These are phyloP conservation scores for Leptodactylus fallax DNA, from an alignment of 2,797 vertebrate genomes.

Conservation along the genomic window DNA sequence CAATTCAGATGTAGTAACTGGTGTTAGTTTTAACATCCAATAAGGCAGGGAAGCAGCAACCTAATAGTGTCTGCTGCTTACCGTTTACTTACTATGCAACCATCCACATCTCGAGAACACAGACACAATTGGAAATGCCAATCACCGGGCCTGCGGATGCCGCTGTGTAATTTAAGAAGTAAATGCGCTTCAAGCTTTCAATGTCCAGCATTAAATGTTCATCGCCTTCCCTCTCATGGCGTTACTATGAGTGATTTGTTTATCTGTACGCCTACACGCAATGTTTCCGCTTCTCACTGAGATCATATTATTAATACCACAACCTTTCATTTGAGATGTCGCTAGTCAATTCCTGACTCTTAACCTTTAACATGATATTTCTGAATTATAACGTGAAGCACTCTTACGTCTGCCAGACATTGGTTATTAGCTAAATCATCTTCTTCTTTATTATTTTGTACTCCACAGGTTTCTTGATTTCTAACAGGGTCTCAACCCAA, in stretches of 20 bases:
- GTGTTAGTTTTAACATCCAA: no score
- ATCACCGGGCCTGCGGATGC: background rate
- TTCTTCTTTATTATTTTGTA: background rate
- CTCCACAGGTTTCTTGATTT: background rate
- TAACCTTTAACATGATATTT: slow-evolving; percentile 13
- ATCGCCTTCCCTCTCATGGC: background rate
- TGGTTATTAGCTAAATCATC: background rate
- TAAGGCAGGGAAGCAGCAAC: no score
- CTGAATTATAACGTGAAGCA: background rate
- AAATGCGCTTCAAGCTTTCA: background rate
- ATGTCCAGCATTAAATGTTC: background rate
- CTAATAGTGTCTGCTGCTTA: no score
- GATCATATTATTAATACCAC: slow-evolving; percentile 3
- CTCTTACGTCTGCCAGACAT: background rate
- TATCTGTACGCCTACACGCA: background rate
- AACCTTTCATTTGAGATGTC: slow-evolving; percentile 17
- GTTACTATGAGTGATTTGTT: slow-evolving; percentile 16
- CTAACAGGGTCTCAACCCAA: background rate
- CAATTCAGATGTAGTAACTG: no score
- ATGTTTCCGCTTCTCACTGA: background rate
- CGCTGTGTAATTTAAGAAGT: background rate
- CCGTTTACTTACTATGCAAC: background rate
- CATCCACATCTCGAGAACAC: background rate
- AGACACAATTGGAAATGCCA: background rate
- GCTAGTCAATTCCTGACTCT: slow-evolving; percentile 3